These are phyloP conservation scores for Montipora cactus DNA, from an alignment of 64 coral and sea anemone genomes.

Conservation along the genomic window DNA sequence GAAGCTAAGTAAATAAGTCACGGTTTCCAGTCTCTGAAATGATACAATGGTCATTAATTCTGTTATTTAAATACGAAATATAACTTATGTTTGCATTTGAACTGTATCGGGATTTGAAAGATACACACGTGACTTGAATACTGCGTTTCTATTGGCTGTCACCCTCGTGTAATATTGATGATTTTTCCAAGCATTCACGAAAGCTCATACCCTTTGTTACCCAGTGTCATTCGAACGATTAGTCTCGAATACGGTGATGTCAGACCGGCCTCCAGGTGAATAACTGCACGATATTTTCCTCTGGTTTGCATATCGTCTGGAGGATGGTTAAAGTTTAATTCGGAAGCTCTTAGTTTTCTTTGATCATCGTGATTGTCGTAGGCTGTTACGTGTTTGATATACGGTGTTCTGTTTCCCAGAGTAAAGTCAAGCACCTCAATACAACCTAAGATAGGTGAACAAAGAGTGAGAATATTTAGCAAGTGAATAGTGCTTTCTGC, in stretches of 20 bases:
- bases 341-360: conserved; percentile 57
- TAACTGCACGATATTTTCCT: conserved; percentile 64
- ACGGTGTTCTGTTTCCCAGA: conserved; percentile 75
- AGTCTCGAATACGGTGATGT: conserved; percentile 78
- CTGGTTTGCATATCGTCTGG: conserved; percentile 66
- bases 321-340: conserved; percentile 66
- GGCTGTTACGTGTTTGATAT: conserved; percentile 56
- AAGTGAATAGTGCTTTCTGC: no score
- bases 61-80: no score
- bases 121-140: no score
- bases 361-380: conserved; percentile 72
- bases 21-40: no score
- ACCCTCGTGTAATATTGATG: no score
- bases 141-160: no score
- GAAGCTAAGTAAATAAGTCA: no score
- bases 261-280: conserved; percentile 75
- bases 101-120: no score
- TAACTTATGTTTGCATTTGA: no score
- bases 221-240: conserved; percentile 74
- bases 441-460: conserved; percentile 29
- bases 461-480: background rate
- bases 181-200: no score
- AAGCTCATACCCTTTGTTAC: conserved; percentile 71
- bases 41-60: no score
- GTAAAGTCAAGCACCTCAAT: conserved; percentile 76